These are phyloP conservation scores for Dolichomitus sp. DNA, from an alignment of 2,888 invertebrate genomes.

Conservation along the genomic window DNA sequence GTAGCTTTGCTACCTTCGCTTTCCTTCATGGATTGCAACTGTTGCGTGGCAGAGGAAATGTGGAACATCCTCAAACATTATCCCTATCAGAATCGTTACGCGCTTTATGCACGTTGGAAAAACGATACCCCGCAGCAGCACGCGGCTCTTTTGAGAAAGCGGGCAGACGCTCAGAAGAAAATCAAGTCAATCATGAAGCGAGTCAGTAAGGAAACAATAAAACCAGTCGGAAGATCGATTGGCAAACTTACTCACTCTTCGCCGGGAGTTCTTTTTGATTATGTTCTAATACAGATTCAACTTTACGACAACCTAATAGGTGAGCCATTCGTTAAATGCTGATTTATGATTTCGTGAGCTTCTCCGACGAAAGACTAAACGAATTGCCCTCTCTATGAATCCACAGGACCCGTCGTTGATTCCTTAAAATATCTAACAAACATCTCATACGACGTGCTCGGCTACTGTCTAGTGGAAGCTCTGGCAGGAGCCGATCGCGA, in stretches of 20 bases:
- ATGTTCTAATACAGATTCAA: constrained; percentile 95
- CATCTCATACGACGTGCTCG: constrained; percentile 98
- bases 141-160: constrained; percentile 93
- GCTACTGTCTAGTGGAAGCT: constrained; percentile 98
- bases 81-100: constrained; percentile 94
- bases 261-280: constrained; percentile 98
- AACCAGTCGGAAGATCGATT: constrained; percentile 97
- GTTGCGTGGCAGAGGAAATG: constrained; percentile 98
- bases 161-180: constrained; percentile 95
- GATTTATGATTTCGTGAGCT: constrained; percentile 5
- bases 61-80: constrained; percentile 96
- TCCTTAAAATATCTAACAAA: constrained; percentile 98
- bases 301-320: constrained; percentile 97
- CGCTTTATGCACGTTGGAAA: constrained; percentile 98
- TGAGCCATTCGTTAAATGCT: constrained; percentile 52
- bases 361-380: background rate
- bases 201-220: constrained; percentile 99
- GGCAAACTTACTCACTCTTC: constrained; percentile 99
- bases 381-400: background rate
- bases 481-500: constrained; percentile 92
- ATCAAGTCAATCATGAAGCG: constrained; percentile 99
- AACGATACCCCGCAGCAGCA: constrained; percentile 94
- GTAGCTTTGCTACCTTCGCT: constrained; percentile 96
- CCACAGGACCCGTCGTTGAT: constrained; percentile 95
- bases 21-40: constrained; percentile 97